phyloP scores from a whole-genome alignment of 2,797 vertebrate genomes.

The Rhinophrynus dorsalis region DNA sequence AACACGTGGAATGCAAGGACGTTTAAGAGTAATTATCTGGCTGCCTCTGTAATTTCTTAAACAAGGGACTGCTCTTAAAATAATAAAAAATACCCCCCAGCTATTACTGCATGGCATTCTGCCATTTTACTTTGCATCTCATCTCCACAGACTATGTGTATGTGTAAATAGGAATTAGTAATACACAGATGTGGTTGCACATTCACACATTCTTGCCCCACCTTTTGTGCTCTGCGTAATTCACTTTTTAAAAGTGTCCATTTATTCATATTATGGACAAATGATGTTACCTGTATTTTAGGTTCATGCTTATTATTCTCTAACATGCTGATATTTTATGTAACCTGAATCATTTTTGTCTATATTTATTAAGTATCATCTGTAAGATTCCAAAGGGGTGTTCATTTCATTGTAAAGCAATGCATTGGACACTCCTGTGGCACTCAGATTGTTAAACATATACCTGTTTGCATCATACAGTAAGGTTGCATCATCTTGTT shows the following conservation, averaged over 20 bases:
- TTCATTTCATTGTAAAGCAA: no score
- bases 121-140: constrained; percentile 19
- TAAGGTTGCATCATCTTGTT: neutral
- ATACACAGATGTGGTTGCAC: constrained; percentile 23
- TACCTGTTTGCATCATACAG: neutral
- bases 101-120: constrained; percentile 38
- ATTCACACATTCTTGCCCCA: constrained; percentile 31
- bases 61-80: constrained; percentile 37
- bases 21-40: constrained; percentile 37
- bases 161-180: constrained; percentile 44
- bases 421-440: no score
- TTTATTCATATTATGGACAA: no score
- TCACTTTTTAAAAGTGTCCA: no score
- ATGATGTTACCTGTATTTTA: no score
- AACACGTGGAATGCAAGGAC: constrained; percentile 29
- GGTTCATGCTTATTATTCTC: no score
- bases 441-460: no score
- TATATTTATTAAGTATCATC: no score
- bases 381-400: no score
- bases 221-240: neutral
- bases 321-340: no score
- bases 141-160: constrained; percentile 35
- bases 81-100: constrained; percentile 37
- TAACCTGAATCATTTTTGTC: no score
- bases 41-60: constrained; percentile 19